Evolutionary conservation across 2,888 invertebrate species (phyloP).

Genomic region (Oscheius myriophilus): DNA sequence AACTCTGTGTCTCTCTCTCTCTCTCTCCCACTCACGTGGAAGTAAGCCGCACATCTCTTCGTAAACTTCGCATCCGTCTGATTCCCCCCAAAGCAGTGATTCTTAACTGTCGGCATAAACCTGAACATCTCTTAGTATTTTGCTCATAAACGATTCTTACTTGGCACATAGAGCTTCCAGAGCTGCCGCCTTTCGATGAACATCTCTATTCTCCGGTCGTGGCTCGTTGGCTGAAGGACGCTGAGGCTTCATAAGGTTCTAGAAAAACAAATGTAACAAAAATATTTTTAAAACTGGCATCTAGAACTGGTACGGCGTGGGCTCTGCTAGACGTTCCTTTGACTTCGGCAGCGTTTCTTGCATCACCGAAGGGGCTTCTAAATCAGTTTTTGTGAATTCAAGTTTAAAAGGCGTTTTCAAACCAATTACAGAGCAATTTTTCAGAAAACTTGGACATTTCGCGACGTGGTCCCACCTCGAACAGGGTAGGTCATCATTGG

Average conservation of each 20-base stretch:
- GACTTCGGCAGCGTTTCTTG: neutral
- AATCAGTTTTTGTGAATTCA: neutral
- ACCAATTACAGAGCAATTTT: too few species aligned
- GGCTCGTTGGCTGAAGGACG: slow-evolving; percentile 23
- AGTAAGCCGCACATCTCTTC: slow-evolving; percentile 58
- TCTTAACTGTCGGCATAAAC: slow-evolving; percentile 51
- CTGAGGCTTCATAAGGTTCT: slow-evolving; percentile 24
- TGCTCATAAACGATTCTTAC: too few species aligned
- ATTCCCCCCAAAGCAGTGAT: slow-evolving; percentile 44
- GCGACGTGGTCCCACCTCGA: too few species aligned
- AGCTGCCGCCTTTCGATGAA: slow-evolving; percentile 27
- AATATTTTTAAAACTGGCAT: neutral
- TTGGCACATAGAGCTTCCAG: slow-evolving; percentile 29
- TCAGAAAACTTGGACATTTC: too few species aligned
- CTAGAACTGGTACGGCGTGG: slow-evolving; percentile 22
- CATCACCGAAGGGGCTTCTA: slow-evolving; percentile 47
- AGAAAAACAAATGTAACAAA: slow-evolving; percentile 1
- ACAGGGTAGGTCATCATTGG: too few species aligned
- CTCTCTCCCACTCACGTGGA: slow-evolving; percentile 39
- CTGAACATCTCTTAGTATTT: too few species aligned
- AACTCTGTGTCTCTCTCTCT: neutral
- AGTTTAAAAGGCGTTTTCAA: too few species aligned
- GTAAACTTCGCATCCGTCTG: slow-evolving; percentile 49
- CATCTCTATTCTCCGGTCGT: slow-evolving; percentile 26
- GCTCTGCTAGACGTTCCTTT: slow-evolving; percentile 6